phyloP scores from a whole-genome alignment of 1,140 invertebrate genomes.

The Neotoxoptera formosana region DNA sequence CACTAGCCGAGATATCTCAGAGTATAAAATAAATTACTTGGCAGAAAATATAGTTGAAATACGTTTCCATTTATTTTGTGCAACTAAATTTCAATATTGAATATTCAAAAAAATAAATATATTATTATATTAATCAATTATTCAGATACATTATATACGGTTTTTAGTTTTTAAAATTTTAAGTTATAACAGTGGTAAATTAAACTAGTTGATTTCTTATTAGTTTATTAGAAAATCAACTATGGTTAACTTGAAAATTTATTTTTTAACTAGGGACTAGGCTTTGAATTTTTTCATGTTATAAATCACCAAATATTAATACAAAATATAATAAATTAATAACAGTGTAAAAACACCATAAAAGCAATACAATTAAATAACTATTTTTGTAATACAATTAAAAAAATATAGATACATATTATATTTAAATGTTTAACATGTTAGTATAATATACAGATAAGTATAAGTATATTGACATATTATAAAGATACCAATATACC shows the following conservation, averaged over 20 bases:
- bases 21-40: no score
- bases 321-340: background rate
- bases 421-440: background rate
- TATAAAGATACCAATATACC: background rate
- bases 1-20: no score
- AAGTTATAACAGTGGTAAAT: no score
- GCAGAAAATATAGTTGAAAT: no score
- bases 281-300: background rate
- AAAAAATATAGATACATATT: background rate
- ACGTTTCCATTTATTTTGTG: background rate
- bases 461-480: background rate
- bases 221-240: no score
- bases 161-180: no score
- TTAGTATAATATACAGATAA: background rate
- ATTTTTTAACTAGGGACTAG: background rate
- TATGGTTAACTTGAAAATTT: background rate
- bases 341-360: background rate
- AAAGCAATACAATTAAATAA: background rate
- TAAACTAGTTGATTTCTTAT: no score
- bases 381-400: background rate
- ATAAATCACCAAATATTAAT: background rate
- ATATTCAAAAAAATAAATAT: background rate
- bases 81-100: background rate
- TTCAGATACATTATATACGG: no score
- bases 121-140: background rate